Base-by-base conservation (phyloP, 2,113 vertebrate genomes). In the Oophaga pumilio region DNA sequence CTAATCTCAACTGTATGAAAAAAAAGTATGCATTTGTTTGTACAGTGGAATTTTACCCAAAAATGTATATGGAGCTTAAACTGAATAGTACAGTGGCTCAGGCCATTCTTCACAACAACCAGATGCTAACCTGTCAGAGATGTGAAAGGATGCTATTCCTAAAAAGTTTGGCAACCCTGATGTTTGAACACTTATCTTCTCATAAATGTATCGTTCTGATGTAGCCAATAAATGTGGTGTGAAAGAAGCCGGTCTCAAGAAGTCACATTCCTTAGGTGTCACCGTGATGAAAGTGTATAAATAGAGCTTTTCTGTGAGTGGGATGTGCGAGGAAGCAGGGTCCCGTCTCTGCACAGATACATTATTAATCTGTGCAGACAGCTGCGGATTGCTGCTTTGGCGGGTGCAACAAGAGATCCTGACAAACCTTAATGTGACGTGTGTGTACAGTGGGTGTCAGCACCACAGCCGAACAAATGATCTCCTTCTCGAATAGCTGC, bases 331-430 rank as follows among this genome's bases (percentile, higher is more conserved):
- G 8, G 11, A 18, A 18, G 28, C 59, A 7, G 15, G n/a, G 12
- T 24, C 8, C 43, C 11, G 22, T 50, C 17, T 20, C 78, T 81
- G 78, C 26, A 28, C n/a, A 62, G 28, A 62, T 43, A 24, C 28
- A 50, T 50, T 66, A 80, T 49, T 64, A 82, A 66, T 64, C 43
- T n/a, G 33, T 24, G 60, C 20, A n/a, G 80, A 82, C 80, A 82
- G 60, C 80, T 82, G 80, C 15, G 60, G 22, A 66, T 78, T 2
- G 13, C 24, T 78, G 26, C 53, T 66, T 49, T 50, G 33, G 79
- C 7, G 9, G 11, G 28, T 66, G 33, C 33, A 82, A 66, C 80
- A 50, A 43, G 78, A 81, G 78, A 20, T 22, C 13, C 53, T 80
- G 10, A 64, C 57, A 43, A 18, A 12, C 33, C 33, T 43, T 18